Conservation (phyloP, 2,888 invertebrate species). For the Pandemis heparana region DNA sequence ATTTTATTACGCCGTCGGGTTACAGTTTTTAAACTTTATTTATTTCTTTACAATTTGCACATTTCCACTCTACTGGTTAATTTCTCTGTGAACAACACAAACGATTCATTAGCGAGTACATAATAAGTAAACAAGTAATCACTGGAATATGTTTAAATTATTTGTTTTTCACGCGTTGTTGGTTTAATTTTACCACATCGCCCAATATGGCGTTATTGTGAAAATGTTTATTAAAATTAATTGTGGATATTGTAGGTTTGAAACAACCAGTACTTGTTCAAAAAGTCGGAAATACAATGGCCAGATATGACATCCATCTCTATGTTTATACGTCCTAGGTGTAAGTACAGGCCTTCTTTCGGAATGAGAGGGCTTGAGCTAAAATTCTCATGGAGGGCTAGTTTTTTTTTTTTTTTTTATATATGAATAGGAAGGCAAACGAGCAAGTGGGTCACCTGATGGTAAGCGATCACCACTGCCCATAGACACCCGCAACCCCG, state of each 20-base stretch:
- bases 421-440: too few species aligned
- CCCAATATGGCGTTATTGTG: slow-evolving; percentile 12
- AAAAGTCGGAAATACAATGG: background rate
- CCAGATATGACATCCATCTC: too few species aligned
- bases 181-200: background rate
- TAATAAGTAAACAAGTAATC: background rate
- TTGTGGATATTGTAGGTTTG: background rate
- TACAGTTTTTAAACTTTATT: too few species aligned
- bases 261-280: background rate
- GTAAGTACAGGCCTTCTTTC: too few species aligned
- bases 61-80: background rate
- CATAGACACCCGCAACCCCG: too few species aligned
- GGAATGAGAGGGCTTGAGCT: too few species aligned
- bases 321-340: too few species aligned
- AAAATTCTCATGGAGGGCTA: too few species aligned
- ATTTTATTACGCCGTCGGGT: too few species aligned
- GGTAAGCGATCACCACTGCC: too few species aligned
- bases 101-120: slow-evolving; percentile 6
- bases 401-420: too few species aligned
- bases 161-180: slow-evolving; percentile 21
- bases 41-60: background rate
- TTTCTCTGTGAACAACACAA: background rate
- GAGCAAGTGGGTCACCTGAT: too few species aligned
- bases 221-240: background rate
- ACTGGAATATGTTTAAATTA: background rate